Base-by-base conservation (phyloP, 2,113 vertebrate species). In the Plestiodon gilberti region DNA sequence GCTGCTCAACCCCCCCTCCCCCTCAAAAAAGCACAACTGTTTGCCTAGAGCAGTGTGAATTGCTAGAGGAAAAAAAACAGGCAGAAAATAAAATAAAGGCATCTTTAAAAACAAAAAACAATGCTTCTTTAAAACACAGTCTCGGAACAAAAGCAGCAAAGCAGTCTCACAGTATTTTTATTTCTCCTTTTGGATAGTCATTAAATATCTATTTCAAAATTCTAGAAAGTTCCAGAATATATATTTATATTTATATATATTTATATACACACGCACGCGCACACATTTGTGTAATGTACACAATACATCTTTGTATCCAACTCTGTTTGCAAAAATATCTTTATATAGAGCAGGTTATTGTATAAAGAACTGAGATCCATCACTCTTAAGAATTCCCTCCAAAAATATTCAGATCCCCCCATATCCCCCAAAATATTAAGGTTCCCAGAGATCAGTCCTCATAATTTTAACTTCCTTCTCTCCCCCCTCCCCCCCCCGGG, bases 271-370 rank as follows among this genome's bases (percentile, higher is more conserved):
- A 74, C 6, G 74, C 11, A 83, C 17, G 80, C 25, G 73, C 52
- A 61, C 14, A 28, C 30, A 35, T 55, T n/a, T 73, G 85, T 86
- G 85, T 86, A 95, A 94, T 95, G 92, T 94, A 94, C 93, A 95
- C 91, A 92, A 95, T 94, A 95, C 92, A 93, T 91, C 94, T 95
- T 89, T 89, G 94, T 96, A 95, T 95, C 94, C 95, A 96, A 95
- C 94, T 95, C 92, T 95, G 87, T 95, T 93, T 95, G 94, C 94
- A 95, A 95, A 95, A 95, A 95, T 95, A 95, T 93, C 92, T 94
- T 92, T 55, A 78, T 78, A 91, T 94, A 95, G 92, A 93, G 78
- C 93, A 91, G 52, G 57, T 73, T 92, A 92, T 93, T 92, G 15
- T 80, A 86, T 79, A 86, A 95, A 95, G 94, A 93, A 93, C 69